These are phyloP conservation scores for Elaeidobius kamerunicus DNA, from an alignment of 2,888 invertebrate genomes.

Conservation along the genomic window DNA sequence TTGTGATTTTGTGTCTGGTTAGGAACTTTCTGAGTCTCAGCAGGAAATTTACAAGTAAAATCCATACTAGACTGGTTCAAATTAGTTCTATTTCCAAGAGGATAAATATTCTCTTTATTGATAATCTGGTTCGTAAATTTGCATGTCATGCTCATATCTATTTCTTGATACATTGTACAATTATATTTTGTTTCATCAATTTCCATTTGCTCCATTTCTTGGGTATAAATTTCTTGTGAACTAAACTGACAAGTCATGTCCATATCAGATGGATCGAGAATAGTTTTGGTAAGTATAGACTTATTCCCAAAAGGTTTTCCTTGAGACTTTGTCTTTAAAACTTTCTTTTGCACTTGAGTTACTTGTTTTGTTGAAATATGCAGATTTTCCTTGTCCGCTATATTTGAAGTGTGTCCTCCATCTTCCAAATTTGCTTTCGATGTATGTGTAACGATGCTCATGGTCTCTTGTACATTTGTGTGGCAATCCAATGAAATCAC, in stretches of 20 bases:
- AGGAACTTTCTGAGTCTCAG: background rate
- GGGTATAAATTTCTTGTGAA: background rate
- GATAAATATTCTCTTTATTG: background rate
- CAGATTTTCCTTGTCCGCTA: background rate
- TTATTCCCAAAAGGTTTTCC: background rate
- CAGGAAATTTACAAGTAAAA: background rate
- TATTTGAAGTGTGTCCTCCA: background rate
- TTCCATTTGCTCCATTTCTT: background rate
- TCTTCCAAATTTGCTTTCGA: background rate
- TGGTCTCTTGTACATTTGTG: slow-evolving; percentile 3
- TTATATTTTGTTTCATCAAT: background rate
- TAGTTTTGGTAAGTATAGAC: background rate
- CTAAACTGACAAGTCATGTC: slow-evolving; percentile 10
- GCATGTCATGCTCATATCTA: slow-evolving; percentile 10
- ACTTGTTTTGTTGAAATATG: background rate
- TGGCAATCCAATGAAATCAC: slow-evolving; percentile 2
- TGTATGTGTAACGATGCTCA: background rate
- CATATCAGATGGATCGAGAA: slow-evolving; percentile 5
- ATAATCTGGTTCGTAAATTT: background rate
- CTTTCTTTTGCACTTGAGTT: background rate
- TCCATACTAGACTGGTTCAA: background rate
- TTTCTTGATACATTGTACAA: slow-evolving; percentile 4
- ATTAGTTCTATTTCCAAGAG: background rate
- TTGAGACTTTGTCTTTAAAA: background rate
- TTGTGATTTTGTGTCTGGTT: no score